Evolutionary conservation across 2,113 vertebrate species (phyloP), one percentile per base, ranked within the genome.

Genomic region (Platichthys flesus): DNA sequence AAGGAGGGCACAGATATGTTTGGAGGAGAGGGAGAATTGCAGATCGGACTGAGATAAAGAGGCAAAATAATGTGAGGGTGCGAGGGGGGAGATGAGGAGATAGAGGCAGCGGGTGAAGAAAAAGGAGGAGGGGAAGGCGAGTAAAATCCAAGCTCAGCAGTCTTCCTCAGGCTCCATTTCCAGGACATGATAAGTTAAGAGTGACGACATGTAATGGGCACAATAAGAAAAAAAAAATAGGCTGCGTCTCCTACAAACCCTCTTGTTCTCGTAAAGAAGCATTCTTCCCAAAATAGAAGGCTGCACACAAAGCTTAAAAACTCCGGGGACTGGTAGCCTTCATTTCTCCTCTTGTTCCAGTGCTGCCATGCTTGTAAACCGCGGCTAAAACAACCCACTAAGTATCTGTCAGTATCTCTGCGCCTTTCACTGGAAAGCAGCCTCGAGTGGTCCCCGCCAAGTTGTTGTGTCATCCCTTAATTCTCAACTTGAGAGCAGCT

Each of bases 151-250:
- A 81, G 86, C 88, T 93, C 90, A 92, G 92, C 91, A 91, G 42
- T 89, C 81, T 87, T 88, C 71, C 79, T 81, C 76, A 54, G 89
- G 86, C 89, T 92, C 90, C 84, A 92, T 93, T 90, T 93, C 90
- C 83, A 91, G 85, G 82, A 92, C 92, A 87, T 90, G 91, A 93
- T 93, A 89, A 92, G 91, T 87, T 91, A 82, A 75, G 88, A 92
- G 82, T 89, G 91, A 93, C 89, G 88, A 88, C 90, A 90, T 81
- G 82, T 89, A 93, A 93, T 87, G 82, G 83, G 71, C 61, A 71
- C 79, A 87, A 85, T 83, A 78, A 68, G 79, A 85, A 77, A 72
- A 79, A 82, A 84, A 83, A 78, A 73, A 24, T 24, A 24, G 40
- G 56, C 66, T 52, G 67, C 59, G 63, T 79, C 78, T 80, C 66